Evolutionary conservation across 2,888 invertebrate genomes (phyloP).

Genomic region (Salticus scenicus): DNA sequence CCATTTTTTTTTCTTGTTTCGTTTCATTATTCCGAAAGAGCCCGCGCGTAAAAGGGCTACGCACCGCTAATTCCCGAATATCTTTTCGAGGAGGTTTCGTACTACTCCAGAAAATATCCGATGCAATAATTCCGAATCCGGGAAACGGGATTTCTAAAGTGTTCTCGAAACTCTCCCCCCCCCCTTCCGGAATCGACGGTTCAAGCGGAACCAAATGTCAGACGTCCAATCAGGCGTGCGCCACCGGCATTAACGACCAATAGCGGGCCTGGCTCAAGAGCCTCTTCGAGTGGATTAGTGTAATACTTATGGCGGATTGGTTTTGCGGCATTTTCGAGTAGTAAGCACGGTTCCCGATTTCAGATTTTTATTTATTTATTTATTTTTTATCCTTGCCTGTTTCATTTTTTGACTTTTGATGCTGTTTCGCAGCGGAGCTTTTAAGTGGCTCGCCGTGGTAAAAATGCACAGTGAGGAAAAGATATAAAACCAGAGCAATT

Average conservation of each 20-base stretch:
- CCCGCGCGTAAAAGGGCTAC: slow-evolving; percentile 56
- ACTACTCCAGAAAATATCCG: slow-evolving; percentile 66
- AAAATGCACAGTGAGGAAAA: slow-evolving; percentile 48
- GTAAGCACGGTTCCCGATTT: slow-evolving; percentile 50
- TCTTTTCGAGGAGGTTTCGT: slow-evolving; percentile 52
- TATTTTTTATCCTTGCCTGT: slow-evolving; percentile 14
- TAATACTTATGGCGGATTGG: slow-evolving; percentile 66
- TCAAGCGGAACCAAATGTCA: slow-evolving; percentile 66
- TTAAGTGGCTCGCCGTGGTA: slow-evolving; percentile 52
- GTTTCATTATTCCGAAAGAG: slow-evolving; percentile 58
- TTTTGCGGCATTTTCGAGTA: slow-evolving; percentile 68
- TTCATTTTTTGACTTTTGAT: slow-evolving; percentile 30
- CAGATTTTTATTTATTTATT: slow-evolving; percentile 10
- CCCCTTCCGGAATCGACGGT: slow-evolving; percentile 52
- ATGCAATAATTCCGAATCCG: slow-evolving; percentile 67
- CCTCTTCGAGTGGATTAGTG: slow-evolving; percentile 65
- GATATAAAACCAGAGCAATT: slow-evolving; percentile 36
- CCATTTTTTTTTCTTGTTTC: slow-evolving; percentile 27
- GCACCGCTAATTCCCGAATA: slow-evolving; percentile 66
- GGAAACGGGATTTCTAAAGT: slow-evolving; percentile 62
- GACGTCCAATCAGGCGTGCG: slow-evolving; percentile 62
- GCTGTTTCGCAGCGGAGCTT: slow-evolving; percentile 35
- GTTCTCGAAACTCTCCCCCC: slow-evolving; percentile 66
- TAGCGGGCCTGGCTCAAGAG: slow-evolving; percentile 46
- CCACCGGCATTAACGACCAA: slow-evolving; percentile 57